Conservation (phyloP, 2,888 invertebrate species). For the Oxycera nigricornis region DNA sequence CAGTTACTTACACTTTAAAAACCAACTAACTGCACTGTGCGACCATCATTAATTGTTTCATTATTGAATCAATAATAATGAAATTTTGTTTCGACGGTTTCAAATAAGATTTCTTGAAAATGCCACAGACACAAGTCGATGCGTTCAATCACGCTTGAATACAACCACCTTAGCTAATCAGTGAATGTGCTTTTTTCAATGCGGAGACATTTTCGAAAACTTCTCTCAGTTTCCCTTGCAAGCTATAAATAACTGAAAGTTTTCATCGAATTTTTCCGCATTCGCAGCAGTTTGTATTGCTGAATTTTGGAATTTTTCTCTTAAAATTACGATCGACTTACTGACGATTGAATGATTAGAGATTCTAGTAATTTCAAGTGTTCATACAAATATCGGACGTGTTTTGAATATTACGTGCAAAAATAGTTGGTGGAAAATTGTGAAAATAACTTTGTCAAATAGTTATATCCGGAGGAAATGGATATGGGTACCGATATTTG, state of each 20-base stretch:
- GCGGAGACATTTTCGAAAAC: neutral
- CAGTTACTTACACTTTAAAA: too few species aligned
- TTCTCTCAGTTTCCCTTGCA: neutral
- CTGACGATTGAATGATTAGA: neutral
- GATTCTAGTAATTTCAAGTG: neutral
- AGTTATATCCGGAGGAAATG: constrained; percentile 61
- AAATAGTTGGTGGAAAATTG: neutral
- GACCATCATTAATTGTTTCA: too few species aligned
- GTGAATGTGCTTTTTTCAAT: constrained; percentile 8
- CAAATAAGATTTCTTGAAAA: too few species aligned
- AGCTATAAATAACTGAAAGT: constrained; percentile 31
- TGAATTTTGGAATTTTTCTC: constrained; percentile 36
- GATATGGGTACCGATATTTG: constrained; percentile 81
- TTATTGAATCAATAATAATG: too few species aligned
- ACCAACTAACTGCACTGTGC: too few species aligned
- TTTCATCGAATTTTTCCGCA: constrained; percentile 6
- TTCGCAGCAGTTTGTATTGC: neutral
- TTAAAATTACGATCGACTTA: constrained; percentile 19
- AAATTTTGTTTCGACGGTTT: too few species aligned
- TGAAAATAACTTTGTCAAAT: neutral
- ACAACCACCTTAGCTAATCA: constrained; percentile 22
- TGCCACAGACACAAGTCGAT: neutral
- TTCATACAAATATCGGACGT: constrained; percentile 13
- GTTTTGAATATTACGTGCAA: too few species aligned
- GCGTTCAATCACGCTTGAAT: neutral